These are phyloP conservation scores for Fregata magnificens DNA, from an alignment of 2,113 vertebrate species.

Conservation along the genomic window DNA sequence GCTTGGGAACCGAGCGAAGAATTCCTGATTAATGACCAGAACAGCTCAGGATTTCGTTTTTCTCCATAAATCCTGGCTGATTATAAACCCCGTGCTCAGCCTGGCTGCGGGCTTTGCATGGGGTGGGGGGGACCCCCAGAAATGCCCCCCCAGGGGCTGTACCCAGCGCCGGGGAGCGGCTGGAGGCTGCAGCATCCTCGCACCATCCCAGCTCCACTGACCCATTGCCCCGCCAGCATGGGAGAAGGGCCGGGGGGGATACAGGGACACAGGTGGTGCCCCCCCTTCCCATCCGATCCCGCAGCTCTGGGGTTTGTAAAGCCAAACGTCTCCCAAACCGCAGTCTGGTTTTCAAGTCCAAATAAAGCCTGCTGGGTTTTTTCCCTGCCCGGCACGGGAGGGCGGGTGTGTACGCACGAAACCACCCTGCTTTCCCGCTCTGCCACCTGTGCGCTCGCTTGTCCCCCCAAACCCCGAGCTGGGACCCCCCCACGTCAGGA, in stretches of 20 bases:
- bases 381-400: background rate
- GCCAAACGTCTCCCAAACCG: background rate
- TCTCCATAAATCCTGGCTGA: constrained; percentile 31
- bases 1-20: background rate
- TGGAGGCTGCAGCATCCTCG: background rate
- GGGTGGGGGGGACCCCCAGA: background rate
- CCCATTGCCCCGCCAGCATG: background rate
- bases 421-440: background rate
- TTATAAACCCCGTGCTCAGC: background rate
- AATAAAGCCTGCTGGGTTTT: background rate
- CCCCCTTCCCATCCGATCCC: background rate
- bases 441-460: background rate
- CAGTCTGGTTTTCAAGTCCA: background rate
- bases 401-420: background rate
- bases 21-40: constrained; percentile 40
- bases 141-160: background rate
- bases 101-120: background rate
- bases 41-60: background rate
- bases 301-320: background rate
- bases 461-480: accelerated
- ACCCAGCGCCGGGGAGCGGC: background rate
- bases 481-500: background rate
- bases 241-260: background rate
- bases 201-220: background rate
- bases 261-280: background rate